Percentiles rank a stretch among this genome's conserved stretches.
Evolutionary conservation across 1,140 invertebrate species (phyloP).

Genomic region (Drosophila sp.): DNA sequence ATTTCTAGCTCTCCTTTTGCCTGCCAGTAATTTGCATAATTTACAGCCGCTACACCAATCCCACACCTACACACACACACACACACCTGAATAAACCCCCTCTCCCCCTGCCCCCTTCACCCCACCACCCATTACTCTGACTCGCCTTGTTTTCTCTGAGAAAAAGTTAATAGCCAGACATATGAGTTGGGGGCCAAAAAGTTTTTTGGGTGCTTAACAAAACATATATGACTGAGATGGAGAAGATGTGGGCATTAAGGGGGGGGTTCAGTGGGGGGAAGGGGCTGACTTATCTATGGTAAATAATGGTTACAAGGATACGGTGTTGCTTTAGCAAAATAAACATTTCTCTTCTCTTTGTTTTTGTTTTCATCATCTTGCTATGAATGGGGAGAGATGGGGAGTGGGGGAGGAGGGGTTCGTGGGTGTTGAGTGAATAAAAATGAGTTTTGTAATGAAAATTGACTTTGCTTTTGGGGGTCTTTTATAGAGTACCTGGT

Average conservation of each 20-base stretch:
- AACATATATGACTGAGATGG: neutral
- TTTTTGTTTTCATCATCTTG: neutral
- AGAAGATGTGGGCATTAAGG: neutral
- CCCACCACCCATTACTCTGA: neutral
- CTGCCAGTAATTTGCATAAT: conserved; percentile 65
- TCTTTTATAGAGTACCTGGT: neutral
- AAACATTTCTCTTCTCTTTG: conserved; percentile 1
- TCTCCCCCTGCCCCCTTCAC: neutral
- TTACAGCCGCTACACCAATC: conserved; percentile 31
- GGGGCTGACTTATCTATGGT: conserved; percentile 20
- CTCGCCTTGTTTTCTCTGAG: neutral
- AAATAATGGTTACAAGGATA: conserved; percentile 31
- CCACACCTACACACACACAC: neutral
- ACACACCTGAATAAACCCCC: neutral
- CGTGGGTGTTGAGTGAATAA: conserved; percentile 1
- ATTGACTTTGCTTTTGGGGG: neutral
- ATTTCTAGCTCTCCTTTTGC: conserved; percentile 45
- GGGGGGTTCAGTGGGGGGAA: neutral
- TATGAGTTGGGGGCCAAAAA: conserved; percentile 35
- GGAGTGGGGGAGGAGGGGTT: neutral
- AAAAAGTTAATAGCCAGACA: conserved; percentile 48
- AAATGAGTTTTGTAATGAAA: conserved; percentile 18
- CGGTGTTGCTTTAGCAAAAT: conserved; percentile 11
- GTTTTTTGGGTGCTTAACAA: conserved; percentile 23
- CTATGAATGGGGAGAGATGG: neutral